Percentiles rank a stretch among this genome's conserved stretches.
Conservation (phyloP, 2,113 vertebrate species). For the Syngnathus floridae region DNA sequence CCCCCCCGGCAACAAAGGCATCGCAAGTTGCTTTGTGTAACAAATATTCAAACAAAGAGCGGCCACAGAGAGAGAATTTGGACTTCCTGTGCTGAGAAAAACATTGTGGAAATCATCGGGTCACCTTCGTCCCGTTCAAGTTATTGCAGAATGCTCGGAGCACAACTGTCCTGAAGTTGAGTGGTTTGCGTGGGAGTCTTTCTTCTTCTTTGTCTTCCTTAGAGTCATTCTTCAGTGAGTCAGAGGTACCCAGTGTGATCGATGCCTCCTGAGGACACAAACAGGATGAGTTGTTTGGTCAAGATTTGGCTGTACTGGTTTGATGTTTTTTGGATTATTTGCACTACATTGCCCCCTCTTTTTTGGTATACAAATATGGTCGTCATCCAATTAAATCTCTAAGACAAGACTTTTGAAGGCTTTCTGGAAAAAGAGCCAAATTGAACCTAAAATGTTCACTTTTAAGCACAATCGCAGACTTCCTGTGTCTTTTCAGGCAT, state of each 20-base stretch:
- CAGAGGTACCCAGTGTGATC: conserved; percentile 32
- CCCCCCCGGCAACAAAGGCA: conserved; percentile 35
- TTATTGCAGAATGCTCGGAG: conserved; percentile 72
- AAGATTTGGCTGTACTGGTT: background rate
- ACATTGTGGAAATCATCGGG: conserved; percentile 62
- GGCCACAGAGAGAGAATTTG: background rate
- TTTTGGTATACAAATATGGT: background rate
- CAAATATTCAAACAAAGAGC: background rate
- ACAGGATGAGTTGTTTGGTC: conserved; percentile 5
- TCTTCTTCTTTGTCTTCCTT: background rate
- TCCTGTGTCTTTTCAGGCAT: background rate
- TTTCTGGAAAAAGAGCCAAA: background rate
- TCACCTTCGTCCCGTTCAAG: conserved; percentile 46
- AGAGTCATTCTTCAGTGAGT: background rate
- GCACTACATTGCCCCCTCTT: background rate
- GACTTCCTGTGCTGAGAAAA: conserved; percentile 28
- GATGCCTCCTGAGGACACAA: conserved; percentile 56
- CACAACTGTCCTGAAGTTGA: conserved; percentile 1
- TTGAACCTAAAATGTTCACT: background rate
- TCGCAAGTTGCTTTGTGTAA: background rate
- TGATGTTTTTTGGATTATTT: background rate
- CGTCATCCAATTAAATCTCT: background rate
- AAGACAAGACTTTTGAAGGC: background rate
- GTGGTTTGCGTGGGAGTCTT: background rate
- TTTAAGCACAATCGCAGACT: background rate